phyloP scores from a whole-genome alignment of 64 coral and sea anemone species.

The Trachythela sp. region DNA sequence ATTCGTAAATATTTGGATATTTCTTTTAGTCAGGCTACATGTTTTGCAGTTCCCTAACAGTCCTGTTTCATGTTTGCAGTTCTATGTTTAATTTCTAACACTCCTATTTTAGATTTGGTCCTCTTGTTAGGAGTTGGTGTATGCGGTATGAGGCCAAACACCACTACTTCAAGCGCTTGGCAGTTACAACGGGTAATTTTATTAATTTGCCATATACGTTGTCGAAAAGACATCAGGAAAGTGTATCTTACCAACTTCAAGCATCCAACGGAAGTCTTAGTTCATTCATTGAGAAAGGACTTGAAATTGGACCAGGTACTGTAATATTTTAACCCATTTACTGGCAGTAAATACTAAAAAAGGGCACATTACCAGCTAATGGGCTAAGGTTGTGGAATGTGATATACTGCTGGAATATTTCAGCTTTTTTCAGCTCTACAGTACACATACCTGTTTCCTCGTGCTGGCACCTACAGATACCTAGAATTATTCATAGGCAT shows the following conservation, averaged over 20 bases:
- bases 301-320: conserved; percentile 13
- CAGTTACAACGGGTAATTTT: not conserved
- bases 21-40: too few relatives aligned
- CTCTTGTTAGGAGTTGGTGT: not conserved
- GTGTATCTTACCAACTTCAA: not conserved
- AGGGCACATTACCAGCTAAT: too few relatives aligned
- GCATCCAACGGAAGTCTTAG: not conserved
- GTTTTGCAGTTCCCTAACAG: too few relatives aligned
- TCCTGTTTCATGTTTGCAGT: too few relatives aligned
- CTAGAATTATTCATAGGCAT: too few relatives aligned
- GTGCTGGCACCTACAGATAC: too few relatives aligned
- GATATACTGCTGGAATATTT: too few relatives aligned
- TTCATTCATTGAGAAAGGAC: not conserved
- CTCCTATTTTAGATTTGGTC: not conserved
- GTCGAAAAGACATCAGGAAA: not conserved
- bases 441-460: too few relatives aligned
- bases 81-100: too few relatives aligned
- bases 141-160: conserved; percentile 8
- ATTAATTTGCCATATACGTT: conserved; percentile 1
- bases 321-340: not conserved
- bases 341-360: too few relatives aligned
- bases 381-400: too few relatives aligned
- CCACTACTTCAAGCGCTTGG: not conserved
- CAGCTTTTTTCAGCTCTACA: too few relatives aligned
- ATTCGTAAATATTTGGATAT: not conserved